Evolutionary conservation across 1,140 invertebrate genomes (phyloP).

Genomic region (Drosophila punjabiensis): DNA sequence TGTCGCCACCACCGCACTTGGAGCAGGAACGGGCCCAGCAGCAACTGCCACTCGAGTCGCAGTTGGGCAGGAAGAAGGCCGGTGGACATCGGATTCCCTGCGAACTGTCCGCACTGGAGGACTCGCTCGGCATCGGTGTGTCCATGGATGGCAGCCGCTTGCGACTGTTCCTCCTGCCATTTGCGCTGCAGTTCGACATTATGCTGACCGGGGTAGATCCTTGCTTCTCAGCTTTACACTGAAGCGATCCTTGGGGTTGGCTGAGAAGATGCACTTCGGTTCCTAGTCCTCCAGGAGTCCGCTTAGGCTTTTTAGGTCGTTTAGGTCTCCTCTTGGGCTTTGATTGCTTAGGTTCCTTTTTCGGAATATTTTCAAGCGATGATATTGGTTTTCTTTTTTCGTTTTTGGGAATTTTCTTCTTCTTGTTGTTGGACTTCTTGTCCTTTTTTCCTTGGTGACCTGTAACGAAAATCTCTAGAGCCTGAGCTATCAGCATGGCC

Average conservation of each 20-base stretch:
- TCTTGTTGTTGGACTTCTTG: background rate
- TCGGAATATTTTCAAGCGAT: background rate
- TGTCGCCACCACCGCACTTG: constrained; percentile 8
- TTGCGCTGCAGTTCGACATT: background rate
- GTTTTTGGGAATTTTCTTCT: background rate
- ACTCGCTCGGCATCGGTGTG: accelerated
- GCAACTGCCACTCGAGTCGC: background rate
- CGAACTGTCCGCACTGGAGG: background rate
- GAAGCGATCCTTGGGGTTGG: background rate
- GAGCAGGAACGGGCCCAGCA: constrained; percentile 15
- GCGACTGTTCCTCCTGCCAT: background rate
- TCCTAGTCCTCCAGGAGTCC: too few relatives aligned
- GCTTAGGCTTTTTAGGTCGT: too few relatives aligned
- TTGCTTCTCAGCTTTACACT: background rate
- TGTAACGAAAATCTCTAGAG: constrained; percentile 49
- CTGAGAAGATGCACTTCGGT: background rate
- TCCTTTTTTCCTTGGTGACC: background rate
- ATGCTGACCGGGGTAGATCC: too few relatives aligned
- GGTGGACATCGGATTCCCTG: too few relatives aligned
- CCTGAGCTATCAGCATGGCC: constrained; percentile 30
- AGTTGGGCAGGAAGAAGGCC: constrained; percentile 34
- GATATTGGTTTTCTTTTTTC: background rate
- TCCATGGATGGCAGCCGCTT: background rate
- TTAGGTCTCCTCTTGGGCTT: background rate
- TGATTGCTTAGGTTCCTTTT: background rate